Evolutionary conservation across 1,140 invertebrate species (phyloP), one percentile per base, ranked within the genome.

Genomic region (Anoplophora glabripennis): DNA sequence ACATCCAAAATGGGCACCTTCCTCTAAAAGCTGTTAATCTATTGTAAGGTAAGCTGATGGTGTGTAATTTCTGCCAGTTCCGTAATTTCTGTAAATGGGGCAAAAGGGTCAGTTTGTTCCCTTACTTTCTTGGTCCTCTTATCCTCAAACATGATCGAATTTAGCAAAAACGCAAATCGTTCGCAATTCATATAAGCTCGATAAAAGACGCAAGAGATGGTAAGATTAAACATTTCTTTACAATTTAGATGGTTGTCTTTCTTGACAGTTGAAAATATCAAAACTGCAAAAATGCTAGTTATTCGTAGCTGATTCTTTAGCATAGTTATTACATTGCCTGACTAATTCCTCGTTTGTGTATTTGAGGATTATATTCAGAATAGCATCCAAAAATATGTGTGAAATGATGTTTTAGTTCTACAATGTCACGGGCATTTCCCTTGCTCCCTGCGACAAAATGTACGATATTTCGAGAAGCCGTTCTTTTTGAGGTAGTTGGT

Each of bases 101-200:
- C 68, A 66, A 76, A 72, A 49, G 63, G 59, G 57, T 76, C 73
- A 36, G 49, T 21, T 47, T 60, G 42, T 37, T 55, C 53, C 35
- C 65, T 51, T 42, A 45, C 44, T 3, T 41, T 18, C 46, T 68
- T 57, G 12, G 65, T 67, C 36, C 28, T 40, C 59, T 64, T 69
- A 40, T 71, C 58, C 48, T 73, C 66, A 54, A 76, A 71, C 36
- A 70, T 58, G n/a, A n/a, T n/a, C n/a, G n/a, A n/a, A n/a, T n/a
- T n/a, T n/a, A n/a, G n/a, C n/a, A n/a, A n/a, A n/a, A 7, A 76
- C 17, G 46, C 65, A 72, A 37, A 54, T n/a, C n/a, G n/a, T n/a
- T n/a, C n/a, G n/a, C n/a, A n/a, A n/a, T n/a, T n/a, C n/a, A n/a
- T n/a, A n/a, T n/a, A n/a, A n/a, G n/a, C n/a, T n/a, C n/a, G n/a